Percentiles rank a stretch among this genome's conserved stretches.
Evolutionary conservation across 1,140 invertebrate genomes (phyloP).

Genomic region (Drosophila grimshawi): DNA sequence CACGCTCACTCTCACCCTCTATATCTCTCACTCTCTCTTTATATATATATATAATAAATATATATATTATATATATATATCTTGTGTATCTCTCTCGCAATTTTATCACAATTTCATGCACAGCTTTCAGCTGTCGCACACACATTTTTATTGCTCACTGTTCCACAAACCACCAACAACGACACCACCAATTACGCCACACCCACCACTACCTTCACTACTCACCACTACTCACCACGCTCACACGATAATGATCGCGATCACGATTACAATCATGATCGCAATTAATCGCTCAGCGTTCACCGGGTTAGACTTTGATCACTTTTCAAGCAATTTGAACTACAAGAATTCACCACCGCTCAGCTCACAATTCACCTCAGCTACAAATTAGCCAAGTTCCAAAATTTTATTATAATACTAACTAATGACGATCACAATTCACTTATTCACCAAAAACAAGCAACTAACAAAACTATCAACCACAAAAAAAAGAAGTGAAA

Average conservation of each 20-base stretch:
- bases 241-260: conserved; percentile 48
- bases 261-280: conserved; percentile 38
- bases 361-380: conserved; percentile 70
- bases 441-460: conserved; percentile 36
- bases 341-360: conserved; percentile 66
- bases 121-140: conserved; percentile 52
- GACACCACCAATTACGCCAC: conserved; percentile 36
- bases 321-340: conserved; percentile 50
- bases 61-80: conserved; percentile 22
- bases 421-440: conserved; percentile 39
- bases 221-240: conserved; percentile 36
- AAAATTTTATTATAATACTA: conserved; percentile 39
- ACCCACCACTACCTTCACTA: conserved; percentile 31
- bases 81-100: conserved; percentile 32
- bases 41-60: conserved; percentile 26
- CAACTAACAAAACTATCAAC: conserved; percentile 41
- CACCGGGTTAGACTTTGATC: conserved; percentile 57
- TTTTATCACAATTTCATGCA: conserved; percentile 48
- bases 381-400: conserved; percentile 32
- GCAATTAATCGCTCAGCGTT: conserved; percentile 19
- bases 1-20: conserved; percentile 23
- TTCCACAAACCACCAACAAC: conserved; percentile 30
- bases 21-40: conserved; percentile 8
- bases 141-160: conserved; percentile 59
- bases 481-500: conserved; percentile 36